These are phyloP conservation scores for Salvator merianae DNA, from an alignment of 2,113 vertebrate genomes.

Conservation along the genomic window DNA sequence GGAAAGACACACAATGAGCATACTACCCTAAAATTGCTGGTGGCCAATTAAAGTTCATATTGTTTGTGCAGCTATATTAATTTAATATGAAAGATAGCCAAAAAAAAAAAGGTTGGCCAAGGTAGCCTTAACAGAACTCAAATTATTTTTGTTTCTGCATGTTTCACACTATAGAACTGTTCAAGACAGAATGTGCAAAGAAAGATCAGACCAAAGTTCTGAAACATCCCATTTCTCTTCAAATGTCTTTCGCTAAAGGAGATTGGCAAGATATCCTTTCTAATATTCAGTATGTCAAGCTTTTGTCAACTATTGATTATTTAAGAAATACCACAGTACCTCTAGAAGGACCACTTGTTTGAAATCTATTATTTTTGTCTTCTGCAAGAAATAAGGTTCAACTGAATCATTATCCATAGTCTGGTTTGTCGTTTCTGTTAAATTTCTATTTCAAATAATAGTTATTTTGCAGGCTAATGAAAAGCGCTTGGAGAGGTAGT, in stretches of 20 bases:
- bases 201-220: not conserved
- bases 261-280: not conserved
- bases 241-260: not conserved
- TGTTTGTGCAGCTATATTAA: not conserved
- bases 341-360: not conserved
- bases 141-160: not conserved
- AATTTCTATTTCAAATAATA: not conserved
- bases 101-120: not conserved
- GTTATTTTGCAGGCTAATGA: not conserved
- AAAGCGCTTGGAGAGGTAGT: not conserved
- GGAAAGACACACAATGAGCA: not conserved
- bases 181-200: not conserved
- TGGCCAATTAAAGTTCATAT: not conserved
- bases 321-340: not conserved
- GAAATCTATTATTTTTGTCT: not conserved
- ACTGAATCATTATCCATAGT: not conserved
- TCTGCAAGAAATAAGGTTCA: not conserved
- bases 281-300: not conserved
- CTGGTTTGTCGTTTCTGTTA: not conserved
- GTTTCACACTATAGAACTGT: not conserved
- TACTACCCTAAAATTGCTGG: not conserved
- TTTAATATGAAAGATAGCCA: not conserved
- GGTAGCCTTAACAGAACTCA: not conserved
- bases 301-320: not conserved
- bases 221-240: not conserved